Evolutionary conservation across 2,888 invertebrate species (phyloP).

Genomic region (Agrenia bidenticulata): DNA sequence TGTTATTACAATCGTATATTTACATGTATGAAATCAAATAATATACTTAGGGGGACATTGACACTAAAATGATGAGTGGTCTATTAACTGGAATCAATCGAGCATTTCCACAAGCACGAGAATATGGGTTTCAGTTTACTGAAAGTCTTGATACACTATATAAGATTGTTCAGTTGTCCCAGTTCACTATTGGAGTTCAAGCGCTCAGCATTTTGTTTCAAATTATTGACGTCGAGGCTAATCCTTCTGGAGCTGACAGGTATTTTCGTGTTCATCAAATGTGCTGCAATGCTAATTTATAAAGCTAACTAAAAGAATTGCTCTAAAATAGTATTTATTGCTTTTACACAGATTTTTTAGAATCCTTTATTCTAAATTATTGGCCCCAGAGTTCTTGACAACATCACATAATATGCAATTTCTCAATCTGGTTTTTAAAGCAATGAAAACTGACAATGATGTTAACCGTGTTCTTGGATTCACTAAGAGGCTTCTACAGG

Average conservation of each 20-base stretch:
- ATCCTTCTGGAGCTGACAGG: conserved; percentile 62
- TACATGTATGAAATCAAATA: not conserved
- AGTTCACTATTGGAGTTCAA: conserved; percentile 68
- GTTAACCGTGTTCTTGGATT: conserved; percentile 74
- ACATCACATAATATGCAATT: conserved; percentile 71
- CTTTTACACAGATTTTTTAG: conserved; percentile 74
- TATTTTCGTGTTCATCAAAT: too few relatives aligned
- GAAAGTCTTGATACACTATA: conserved; percentile 75
- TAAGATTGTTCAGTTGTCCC: conserved; percentile 75
- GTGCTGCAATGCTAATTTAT: conserved; percentile 4
- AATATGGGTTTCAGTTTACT: conserved; percentile 60
- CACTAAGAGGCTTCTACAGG: conserved; percentile 78
- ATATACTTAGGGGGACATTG: conserved; percentile 73
- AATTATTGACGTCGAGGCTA: conserved; percentile 61
- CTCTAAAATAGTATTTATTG: too few relatives aligned
- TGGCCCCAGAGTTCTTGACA: conserved; percentile 70
- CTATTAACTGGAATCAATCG: conserved; percentile 79
- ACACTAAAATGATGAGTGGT: conserved; percentile 79
- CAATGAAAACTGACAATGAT: conserved; percentile 76
- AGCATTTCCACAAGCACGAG: conserved; percentile 78
- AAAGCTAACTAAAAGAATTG: not conserved
- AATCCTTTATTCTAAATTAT: conserved; percentile 82
- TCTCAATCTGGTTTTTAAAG: conserved; percentile 82
- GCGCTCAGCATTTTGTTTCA: conserved; percentile 66
- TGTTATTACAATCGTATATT: not conserved